Evolutionary conservation across 2,797 vertebrate species (phyloP), one percentile per base, ranked within the genome.

Genomic region (Uromys caudimaculatus): DNA sequence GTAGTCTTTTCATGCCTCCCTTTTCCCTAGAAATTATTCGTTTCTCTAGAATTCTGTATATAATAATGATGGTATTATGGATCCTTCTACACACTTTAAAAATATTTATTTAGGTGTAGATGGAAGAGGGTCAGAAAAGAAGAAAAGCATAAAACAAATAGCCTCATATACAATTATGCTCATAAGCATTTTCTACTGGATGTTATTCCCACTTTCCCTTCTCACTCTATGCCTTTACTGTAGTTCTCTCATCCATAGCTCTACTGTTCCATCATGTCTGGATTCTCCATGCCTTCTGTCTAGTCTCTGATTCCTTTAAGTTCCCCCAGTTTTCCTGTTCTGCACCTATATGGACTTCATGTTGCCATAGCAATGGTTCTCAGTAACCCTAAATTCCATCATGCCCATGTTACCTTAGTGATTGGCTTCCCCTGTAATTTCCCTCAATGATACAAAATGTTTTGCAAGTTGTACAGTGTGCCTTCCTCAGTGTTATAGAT

Each of bases 401-500:
- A 7, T 85, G 17, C 44, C 27, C 47, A 6, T 11, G 27, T 75
- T 35, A 69, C 24, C 81, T 58, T 86, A 91, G 0, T 1, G 93
- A 38, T 54, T 93, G 62, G 91, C 29, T 73, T 96, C 76, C 73
- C 56, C 38, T 86, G 47, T 41, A 82, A 60, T 84, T 78, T 97
- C 27, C 24, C 56, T 97, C 92, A 97, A n/a, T 96, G 97, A 94
- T 95, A 96, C 3, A 96, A 96, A 97, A 97, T 83, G 71, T 52
- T 94, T 95, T 84, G 0, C 27, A 87, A 41, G 19, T 24, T 62
- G 11, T 75, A 62, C 27, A 5, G 27, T 91, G 77, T 67, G 71
- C 62, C 75, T 96, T 96, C 38, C 90, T 82, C 88, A n/a, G 10
- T 47, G 17, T 85, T 92, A 85, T 95, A 96, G 96, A 97, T 54